Evolutionary conservation across 1,140 invertebrate genomes (phyloP).

Genomic region (Onthophagus taurus): DNA sequence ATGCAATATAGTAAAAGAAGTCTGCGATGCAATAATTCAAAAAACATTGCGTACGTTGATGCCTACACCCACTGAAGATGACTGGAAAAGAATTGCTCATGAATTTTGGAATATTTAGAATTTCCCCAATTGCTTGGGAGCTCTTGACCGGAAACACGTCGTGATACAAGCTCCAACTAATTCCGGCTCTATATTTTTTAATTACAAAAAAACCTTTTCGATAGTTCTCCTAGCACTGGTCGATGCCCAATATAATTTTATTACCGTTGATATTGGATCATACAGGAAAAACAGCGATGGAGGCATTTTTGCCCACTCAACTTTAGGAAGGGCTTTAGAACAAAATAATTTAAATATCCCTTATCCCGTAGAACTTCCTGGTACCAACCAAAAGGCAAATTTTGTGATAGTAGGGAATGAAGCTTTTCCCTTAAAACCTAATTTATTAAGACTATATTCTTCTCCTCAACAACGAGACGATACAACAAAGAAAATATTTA

Average conservation of each 20-base stretch:
- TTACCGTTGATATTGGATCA: slow-evolving; percentile 31
- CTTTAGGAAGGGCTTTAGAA: slow-evolving; percentile 14
- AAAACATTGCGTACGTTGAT: background rate
- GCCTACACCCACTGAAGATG: slow-evolving; percentile 13
- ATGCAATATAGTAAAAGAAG: slow-evolving; percentile 7
- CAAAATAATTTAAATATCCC: slow-evolving; percentile 10
- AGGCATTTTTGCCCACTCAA: slow-evolving; percentile 23
- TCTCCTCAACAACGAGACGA: slow-evolving; percentile 1
- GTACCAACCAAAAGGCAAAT: background rate
- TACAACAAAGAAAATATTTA: slow-evolving; percentile 32
- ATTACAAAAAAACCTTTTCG: slow-evolving; percentile 39
- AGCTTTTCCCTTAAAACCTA: slow-evolving; percentile 4
- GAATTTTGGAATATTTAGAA: slow-evolving; percentile 23
- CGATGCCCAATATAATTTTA: slow-evolving; percentile 37
- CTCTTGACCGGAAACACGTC: slow-evolving; percentile 41
- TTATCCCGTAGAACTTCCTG: background rate
- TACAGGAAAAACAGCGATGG: slow-evolving; percentile 28
- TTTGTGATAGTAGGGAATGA: slow-evolving; percentile 1
- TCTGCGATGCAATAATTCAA: slow-evolving; percentile 18
- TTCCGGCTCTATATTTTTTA: slow-evolving; percentile 35
- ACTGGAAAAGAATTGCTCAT: slow-evolving; percentile 14
- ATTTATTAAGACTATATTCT: background rate
- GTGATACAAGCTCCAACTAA: slow-evolving; percentile 28
- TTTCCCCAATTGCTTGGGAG: slow-evolving; percentile 31
- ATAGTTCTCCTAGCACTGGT: slow-evolving; percentile 38